A percentile compares a stretch with the other conserved stretches of the same genome.
These are phyloP conservation scores for Caenorhabditis tropicalis DNA, from an alignment of 1,140 invertebrate species.

Conservation along the genomic window DNA sequence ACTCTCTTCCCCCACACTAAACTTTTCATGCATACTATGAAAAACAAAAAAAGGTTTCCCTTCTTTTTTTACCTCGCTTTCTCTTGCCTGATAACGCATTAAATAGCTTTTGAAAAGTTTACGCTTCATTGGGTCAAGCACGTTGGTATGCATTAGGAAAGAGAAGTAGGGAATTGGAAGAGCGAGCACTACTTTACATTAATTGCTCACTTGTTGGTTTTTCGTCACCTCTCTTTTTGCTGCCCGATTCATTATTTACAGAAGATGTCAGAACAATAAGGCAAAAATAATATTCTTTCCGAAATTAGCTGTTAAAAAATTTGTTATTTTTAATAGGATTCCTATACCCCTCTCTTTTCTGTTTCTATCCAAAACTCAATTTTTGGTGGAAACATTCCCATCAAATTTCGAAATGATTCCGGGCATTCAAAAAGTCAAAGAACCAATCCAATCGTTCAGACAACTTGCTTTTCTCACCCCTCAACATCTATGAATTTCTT, in stretches of 20 bases:
- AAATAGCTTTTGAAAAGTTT: conserved; percentile 24
- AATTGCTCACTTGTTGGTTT: conserved; percentile 38
- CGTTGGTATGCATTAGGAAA: conserved; percentile 12
- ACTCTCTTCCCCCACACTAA: not conserved
- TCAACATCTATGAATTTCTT: conserved; percentile 17
- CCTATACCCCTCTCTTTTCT: too few relatives aligned
- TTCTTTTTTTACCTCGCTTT: not conserved
- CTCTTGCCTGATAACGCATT: conserved; percentile 13
- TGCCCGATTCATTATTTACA: not conserved
- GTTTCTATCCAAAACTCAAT: too few relatives aligned
- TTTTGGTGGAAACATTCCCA: too few relatives aligned
- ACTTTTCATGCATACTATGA: conserved; percentile 32
- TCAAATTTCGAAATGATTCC: too few relatives aligned
- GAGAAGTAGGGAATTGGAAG: not conserved
- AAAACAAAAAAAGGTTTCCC: conserved; percentile 7
- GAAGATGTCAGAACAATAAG: too few relatives aligned
- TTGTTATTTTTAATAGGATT: too few relatives aligned
- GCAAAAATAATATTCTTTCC: too few relatives aligned
- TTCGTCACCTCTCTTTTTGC: not conserved
- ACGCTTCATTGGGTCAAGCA: conserved; percentile 17
- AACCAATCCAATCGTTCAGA: not conserved
- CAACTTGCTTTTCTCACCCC: not conserved
- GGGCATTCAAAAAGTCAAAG: not conserved
- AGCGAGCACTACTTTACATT: conserved; percentile 29
- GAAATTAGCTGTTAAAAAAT: too few relatives aligned